Conservation (phyloP, 2,888 invertebrate genomes). For the Meloe dianella region DNA sequence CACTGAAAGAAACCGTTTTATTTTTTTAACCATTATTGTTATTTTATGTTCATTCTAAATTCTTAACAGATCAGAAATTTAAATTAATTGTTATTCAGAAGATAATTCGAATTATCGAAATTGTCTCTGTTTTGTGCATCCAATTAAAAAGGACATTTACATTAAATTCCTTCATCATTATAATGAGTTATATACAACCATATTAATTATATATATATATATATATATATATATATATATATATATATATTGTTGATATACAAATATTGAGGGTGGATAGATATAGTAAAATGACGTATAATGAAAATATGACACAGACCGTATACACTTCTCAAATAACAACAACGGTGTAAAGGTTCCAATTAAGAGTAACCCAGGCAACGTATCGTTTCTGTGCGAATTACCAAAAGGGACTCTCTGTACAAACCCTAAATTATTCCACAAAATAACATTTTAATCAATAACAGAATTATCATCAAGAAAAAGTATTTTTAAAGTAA, state of each 20-base stretch:
- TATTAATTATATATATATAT: neutral
- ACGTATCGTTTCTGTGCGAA: conserved; percentile 37
- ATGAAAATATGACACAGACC: conserved; percentile 48
- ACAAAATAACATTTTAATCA: conserved; percentile 17
- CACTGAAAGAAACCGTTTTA: conserved; percentile 14
- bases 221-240: too few relatives aligned
- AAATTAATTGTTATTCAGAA: neutral
- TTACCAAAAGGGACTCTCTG: conserved; percentile 27
- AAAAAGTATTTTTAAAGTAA: conserved; percentile 13
- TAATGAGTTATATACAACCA: conserved; percentile 21
- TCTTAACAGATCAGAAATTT: conserved; percentile 5
- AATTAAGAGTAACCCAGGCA: conserved; percentile 55
- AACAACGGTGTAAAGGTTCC: conserved; percentile 51
- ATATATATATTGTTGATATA: neutral
- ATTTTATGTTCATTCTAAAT: neutral
- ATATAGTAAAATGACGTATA: conserved; percentile 32
- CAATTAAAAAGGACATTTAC: conserved; percentile 23
- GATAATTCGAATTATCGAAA: neutral
- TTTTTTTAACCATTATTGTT: conserved; percentile 1
- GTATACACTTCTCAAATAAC: conserved; percentile 52
- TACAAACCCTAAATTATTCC: conserved; percentile 25
- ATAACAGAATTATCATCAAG: conserved; percentile 20
- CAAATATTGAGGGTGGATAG: conserved; percentile 14
- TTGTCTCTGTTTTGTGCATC: conserved; percentile 3
- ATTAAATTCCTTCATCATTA: conserved; percentile 10